A percentile compares a stretch with the other conserved stretches of the same genome.
Evolutionary conservation across 2,888 invertebrate genomes (phyloP).

Genomic region (Trichacis sp.): DNA sequence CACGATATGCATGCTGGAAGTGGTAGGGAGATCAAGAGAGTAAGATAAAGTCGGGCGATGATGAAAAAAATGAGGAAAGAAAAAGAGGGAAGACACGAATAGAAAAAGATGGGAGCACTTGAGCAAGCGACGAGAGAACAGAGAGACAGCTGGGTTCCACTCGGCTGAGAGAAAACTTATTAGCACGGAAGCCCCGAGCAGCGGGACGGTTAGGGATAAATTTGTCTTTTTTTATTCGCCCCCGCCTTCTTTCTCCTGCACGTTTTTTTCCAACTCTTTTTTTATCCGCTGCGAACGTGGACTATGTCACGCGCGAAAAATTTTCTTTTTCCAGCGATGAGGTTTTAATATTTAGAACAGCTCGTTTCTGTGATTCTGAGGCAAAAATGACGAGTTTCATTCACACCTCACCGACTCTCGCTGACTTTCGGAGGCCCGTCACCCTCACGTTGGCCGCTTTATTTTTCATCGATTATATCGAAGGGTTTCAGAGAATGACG

Average conservation of each 20-base stretch:
- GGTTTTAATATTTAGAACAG: conserved; percentile 41
- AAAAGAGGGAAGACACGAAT: conserved; percentile 6
- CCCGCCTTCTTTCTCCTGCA: not conserved
- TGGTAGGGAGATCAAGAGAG: conserved; percentile 15
- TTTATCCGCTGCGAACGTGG: conserved; percentile 8
- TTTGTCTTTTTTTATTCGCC: conserved; percentile 17
- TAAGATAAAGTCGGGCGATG: conserved; percentile 20
- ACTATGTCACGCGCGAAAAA: conserved; percentile 22
- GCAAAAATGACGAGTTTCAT: conserved; percentile 34
- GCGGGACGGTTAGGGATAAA: conserved; percentile 5
- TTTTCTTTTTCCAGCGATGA: conserved; percentile 13
- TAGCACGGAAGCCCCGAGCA: conserved; percentile 37
- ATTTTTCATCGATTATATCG: not conserved
- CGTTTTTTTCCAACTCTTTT: not conserved
- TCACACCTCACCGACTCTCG: no score
- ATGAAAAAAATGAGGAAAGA: conserved; percentile 1
- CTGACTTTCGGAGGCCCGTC: no score
- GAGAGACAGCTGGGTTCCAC: conserved; percentile 44
- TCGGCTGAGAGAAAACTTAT: conserved; percentile 46
- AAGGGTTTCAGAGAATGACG: not conserved
- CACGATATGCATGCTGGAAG: conserved; percentile 22
- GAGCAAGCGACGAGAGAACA: conserved; percentile 28
- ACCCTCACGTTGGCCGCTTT: conserved; percentile 9
- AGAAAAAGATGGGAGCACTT: conserved; percentile 14
- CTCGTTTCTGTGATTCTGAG: conserved; percentile 20